phyloP scores from a whole-genome alignment of 2,113 vertebrate genomes.

The Apus apus region DNA sequence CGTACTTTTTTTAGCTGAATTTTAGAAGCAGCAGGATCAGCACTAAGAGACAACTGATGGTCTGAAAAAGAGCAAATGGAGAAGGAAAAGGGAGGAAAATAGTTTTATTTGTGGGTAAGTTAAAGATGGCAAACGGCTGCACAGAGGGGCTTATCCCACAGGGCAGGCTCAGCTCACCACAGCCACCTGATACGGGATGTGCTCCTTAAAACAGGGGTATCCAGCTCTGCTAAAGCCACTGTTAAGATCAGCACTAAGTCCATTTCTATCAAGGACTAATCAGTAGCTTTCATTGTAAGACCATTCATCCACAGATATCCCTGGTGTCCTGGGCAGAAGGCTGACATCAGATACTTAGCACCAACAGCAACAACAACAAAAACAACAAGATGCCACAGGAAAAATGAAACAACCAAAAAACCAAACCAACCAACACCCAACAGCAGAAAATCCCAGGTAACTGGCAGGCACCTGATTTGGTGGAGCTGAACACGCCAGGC shows the following conservation, averaged over 20 bases:
- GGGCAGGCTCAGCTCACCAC: neutral
- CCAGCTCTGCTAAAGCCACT: neutral
- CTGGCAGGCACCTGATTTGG: neutral
- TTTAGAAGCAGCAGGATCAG: neutral
- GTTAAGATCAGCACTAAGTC: neutral
- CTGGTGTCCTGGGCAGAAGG: neutral
- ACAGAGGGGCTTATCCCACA: neutral
- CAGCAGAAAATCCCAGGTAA: neutral
- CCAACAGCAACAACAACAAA: neutral
- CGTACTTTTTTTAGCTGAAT: accelerated
- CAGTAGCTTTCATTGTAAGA: neutral
- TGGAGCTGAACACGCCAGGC: neutral
- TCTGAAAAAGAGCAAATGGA: neutral
- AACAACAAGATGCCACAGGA: neutral
- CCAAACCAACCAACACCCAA: neutral
- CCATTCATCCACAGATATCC: neutral
- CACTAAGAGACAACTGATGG: accelerated
- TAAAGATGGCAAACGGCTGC: neutral
- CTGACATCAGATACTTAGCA: neutral
- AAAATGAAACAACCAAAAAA: neutral
- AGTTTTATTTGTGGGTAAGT: accelerated
- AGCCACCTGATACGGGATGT: neutral
- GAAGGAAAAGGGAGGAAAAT: neutral
- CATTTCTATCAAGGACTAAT: neutral
- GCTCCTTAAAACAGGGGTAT: neutral